phyloP scores from a whole-genome alignment of 2,797 vertebrate species.

The Pachyuromys duprasi region DNA sequence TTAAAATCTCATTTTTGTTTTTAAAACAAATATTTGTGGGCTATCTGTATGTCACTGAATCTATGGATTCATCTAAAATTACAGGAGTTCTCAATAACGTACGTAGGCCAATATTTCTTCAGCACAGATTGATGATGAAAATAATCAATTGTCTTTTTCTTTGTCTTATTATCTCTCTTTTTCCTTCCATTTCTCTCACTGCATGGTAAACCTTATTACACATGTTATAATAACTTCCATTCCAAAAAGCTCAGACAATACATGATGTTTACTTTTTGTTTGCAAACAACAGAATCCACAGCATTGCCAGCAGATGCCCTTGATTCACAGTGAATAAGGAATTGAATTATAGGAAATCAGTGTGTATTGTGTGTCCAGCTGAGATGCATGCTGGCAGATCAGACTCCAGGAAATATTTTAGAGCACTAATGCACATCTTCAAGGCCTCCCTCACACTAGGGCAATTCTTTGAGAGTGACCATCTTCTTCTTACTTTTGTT shows the following conservation, averaged over 20 bases:
- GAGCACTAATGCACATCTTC: constrained; percentile 64
- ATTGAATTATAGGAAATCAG: constrained; percentile 81
- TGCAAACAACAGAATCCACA: constrained; percentile 80
- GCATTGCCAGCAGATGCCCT: constrained; percentile 80
- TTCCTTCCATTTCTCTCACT: constrained; percentile 58
- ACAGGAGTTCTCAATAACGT: constrained; percentile 37
- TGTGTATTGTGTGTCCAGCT: constrained; percentile 81
- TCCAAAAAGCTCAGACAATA: constrained; percentile 80
- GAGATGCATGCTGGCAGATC: constrained; percentile 72
- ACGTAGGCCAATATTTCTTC: constrained; percentile 18
- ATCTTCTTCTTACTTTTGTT: constrained; percentile 7
- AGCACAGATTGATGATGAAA: constrained; percentile 47
- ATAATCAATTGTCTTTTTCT: constrained; percentile 50
- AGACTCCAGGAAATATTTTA: constrained; percentile 69
- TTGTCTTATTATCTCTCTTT: constrained; percentile 61
- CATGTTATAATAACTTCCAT: constrained; percentile 75
- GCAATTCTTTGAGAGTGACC: background rate
- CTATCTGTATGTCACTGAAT: constrained; percentile 14
- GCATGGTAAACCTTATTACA: constrained; percentile 66
- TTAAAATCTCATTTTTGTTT: constrained; percentile 44
- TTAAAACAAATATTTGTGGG: constrained; percentile 12
- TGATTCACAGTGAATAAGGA: constrained; percentile 78
- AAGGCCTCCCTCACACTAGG: constrained; percentile 13
- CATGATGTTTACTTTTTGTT: constrained; percentile 80
- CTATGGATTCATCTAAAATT: background rate